These are phyloP conservation scores for Hiodon tergisus DNA, from an alignment of 2,113 vertebrate genomes.

Conservation along the genomic window DNA sequence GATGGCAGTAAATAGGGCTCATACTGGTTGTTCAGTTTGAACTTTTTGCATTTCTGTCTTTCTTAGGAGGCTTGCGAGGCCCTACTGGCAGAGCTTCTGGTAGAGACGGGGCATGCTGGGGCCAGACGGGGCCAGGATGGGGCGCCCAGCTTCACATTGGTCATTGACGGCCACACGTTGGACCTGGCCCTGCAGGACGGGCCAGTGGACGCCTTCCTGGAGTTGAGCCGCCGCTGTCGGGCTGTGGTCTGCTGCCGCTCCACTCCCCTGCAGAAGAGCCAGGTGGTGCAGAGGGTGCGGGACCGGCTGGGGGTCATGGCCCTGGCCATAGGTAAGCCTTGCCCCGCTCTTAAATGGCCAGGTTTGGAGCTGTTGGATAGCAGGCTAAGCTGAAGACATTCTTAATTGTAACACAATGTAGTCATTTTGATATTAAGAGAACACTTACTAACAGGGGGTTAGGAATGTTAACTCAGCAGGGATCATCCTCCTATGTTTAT, in stretches of 20 bases:
- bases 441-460: too few relatives aligned
- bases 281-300: constrained; percentile 67
- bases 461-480: too few relatives aligned
- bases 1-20: too few relatives aligned
- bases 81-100: constrained; percentile 58
- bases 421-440: too few relatives aligned
- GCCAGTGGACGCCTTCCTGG: constrained; percentile 62
- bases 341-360: background rate
- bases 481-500: too few relatives aligned
- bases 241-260: constrained; percentile 78
- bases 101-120: background rate
- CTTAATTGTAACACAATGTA: too few relatives aligned
- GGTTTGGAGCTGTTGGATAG: too few relatives aligned
- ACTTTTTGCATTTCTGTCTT: constrained; percentile 9
- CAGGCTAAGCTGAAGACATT: too few relatives aligned
- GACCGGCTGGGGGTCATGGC: constrained; percentile 69
- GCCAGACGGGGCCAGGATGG: background rate
- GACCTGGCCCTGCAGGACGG: constrained; percentile 67
- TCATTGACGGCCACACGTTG: constrained; percentile 73
- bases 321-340: constrained; percentile 68
- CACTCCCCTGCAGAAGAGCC: constrained; percentile 79
- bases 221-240: constrained; percentile 59
- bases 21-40: too few relatives aligned
- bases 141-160: constrained; percentile 51
- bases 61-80: constrained; percentile 72